These are phyloP conservation scores for Spinus olivaceus DNA, from an alignment of 2,797 vertebrate species.

Conservation along the genomic window DNA sequence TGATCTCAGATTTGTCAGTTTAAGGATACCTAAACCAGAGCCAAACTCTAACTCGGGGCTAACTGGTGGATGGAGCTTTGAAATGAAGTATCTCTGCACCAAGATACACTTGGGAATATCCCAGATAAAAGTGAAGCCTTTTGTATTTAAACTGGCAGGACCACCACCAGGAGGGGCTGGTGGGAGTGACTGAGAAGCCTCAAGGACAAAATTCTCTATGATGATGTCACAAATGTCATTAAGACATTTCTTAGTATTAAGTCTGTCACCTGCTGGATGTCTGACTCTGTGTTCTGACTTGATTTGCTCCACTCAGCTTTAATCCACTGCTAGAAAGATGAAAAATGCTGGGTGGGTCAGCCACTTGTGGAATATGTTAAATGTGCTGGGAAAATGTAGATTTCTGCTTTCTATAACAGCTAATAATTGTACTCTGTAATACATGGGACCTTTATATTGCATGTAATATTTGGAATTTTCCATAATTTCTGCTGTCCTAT, in stretches of 20 bases:
- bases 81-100: neutral
- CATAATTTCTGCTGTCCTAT: neutral
- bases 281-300: neutral
- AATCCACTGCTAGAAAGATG: neutral
- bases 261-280: neutral
- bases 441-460: neutral
- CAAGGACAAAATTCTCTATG: neutral
- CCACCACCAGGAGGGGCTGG: neutral
- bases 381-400: neutral
- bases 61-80: neutral
- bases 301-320: neutral
- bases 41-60: neutral
- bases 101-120: neutral
- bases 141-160: neutral
- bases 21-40: neutral
- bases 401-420: neutral
- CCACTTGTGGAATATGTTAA: neutral
- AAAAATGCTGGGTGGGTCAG: neutral
- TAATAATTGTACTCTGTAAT: neutral
- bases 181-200: neutral
- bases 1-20: neutral
- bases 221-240: neutral
- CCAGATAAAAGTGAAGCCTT: neutral
- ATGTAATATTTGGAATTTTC: neutral
- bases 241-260: neutral